Percentiles rank a stretch among this genome's conserved stretches.
phyloP scores from a whole-genome alignment of 2,113 vertebrate species.

The Chascanopsetta lugubris region DNA sequence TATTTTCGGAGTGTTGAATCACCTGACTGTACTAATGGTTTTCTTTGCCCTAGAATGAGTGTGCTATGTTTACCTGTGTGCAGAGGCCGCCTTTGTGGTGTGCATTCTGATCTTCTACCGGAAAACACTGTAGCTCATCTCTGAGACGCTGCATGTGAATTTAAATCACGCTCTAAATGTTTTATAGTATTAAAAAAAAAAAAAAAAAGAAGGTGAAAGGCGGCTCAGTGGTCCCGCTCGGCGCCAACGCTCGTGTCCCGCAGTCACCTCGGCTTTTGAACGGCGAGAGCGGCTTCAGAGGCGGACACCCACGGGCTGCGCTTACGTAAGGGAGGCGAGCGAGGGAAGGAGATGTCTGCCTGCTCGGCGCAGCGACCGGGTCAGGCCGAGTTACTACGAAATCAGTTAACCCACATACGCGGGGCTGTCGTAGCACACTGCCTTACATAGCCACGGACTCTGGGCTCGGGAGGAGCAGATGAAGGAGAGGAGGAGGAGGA shows the following conservation, averaged over 20 bases:
- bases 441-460: conserved; percentile 59
- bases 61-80: no score
- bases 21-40: no score
- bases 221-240: neutral
- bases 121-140: no score
- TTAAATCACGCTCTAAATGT: neutral
- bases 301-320: conserved; percentile 42
- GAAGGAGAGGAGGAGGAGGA: conserved; percentile 6
- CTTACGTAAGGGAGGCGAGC: conserved; percentile 47
- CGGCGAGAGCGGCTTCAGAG: neutral
- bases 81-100: no score
- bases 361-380: conserved; percentile 43
- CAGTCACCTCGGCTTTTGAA: conserved; percentile 22
- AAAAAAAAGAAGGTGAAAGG: no score
- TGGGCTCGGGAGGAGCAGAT: neutral
- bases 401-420: conserved; percentile 71
- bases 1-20: no score
- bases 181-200: neutral
- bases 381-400: conserved; percentile 56
- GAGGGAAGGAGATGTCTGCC: conserved; percentile 51
- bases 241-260: conserved; percentile 2
- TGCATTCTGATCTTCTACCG: no score
- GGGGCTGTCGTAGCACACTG: conserved; percentile 58
- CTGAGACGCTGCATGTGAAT: neutral
- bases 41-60: no score